These are phyloP conservation scores for Leguminivora glycinivorella DNA, from an alignment of 1,140 invertebrate genomes.

Conservation along the genomic window DNA sequence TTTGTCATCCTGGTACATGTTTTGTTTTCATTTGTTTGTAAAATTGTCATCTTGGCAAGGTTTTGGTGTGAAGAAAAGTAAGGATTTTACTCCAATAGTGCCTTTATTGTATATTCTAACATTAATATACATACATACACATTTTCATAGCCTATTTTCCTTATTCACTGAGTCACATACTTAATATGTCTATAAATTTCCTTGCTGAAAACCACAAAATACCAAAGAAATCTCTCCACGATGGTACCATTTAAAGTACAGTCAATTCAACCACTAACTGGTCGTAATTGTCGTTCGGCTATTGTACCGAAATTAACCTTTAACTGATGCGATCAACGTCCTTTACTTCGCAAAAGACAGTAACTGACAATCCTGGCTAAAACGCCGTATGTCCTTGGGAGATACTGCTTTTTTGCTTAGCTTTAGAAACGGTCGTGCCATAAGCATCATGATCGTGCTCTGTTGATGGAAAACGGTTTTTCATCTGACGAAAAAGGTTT, in stretches of 20 bases:
- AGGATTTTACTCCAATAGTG: too few species aligned
- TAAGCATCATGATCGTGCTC: not conserved
- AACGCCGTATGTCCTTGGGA: not conserved
- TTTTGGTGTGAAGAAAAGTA: too few species aligned
- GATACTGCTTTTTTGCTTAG: not conserved
- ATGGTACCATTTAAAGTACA: constrained; percentile 18
- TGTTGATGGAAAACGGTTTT: not conserved
- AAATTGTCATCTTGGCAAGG: too few species aligned
- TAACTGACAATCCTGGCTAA: not conserved
- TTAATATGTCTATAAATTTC: too few species aligned
- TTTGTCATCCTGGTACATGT: too few species aligned
- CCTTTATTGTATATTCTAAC: too few species aligned
- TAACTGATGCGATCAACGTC: not conserved
- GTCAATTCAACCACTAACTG: constrained; percentile 20
- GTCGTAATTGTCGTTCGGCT: constrained; percentile 6
- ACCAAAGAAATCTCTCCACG: not conserved
- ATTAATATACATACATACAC: too few species aligned
- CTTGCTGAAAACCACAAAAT: too few species aligned
- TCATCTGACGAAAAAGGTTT: not conserved
- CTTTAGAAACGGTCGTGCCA: not conserved
- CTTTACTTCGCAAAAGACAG: not conserved
- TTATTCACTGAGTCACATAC: too few species aligned
- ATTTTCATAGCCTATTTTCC: too few species aligned
- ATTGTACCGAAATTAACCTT: constrained; percentile 23
- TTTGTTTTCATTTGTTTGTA: too few species aligned